Evolutionary conservation across 2,888 invertebrate species (phyloP), one percentile per base, ranked within the genome.

Genomic region (Bellardia pandia): DNA sequence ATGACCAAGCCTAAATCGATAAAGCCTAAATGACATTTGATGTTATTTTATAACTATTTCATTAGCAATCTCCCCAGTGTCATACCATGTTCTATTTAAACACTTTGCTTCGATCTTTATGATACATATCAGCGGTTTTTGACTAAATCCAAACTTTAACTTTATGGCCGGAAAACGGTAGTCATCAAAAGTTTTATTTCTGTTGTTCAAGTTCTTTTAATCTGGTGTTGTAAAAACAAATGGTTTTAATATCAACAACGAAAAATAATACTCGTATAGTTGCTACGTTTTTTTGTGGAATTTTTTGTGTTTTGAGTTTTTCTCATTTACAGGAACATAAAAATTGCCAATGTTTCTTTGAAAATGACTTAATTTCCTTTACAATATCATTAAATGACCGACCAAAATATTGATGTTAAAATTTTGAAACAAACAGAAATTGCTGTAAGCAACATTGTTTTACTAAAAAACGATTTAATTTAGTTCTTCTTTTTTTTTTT

Each of bases 221-320:
- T 42, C 45, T 78, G 72, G 66, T 80, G 64, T 82, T 86, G 62
- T 51, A 68, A 78, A 82, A 86, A 69, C 79, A 83, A 86, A 84
- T 76, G 60, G 23, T 51, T 68, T 76, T 66, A 64, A 74, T 81
- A 66, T 66, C 64, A 40, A 75, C 75, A 81, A 40, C 48, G 48
- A 81, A 23, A 74, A 58, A 58, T 42, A 74, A 75, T 75, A n/a
- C 23, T 23, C 23, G 23, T 23, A 23, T 68, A 75, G 74, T 75
- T 75, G 66, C 30, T 16, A 7, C 56, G 33, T 23, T 75, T 66
- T 75, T 48, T 14, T 48, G 53, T 60, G 16, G 45, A 30, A 14
- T 16, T 56, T 56, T 51, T 23, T 58, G 23, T 58, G 2, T 58
- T 58, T 11, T 58, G 2, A 13, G 2, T 8, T 48, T 78, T 45